Conservation (phyloP, 2,888 invertebrate genomes). For the Drosophila bunnanda region DNA sequence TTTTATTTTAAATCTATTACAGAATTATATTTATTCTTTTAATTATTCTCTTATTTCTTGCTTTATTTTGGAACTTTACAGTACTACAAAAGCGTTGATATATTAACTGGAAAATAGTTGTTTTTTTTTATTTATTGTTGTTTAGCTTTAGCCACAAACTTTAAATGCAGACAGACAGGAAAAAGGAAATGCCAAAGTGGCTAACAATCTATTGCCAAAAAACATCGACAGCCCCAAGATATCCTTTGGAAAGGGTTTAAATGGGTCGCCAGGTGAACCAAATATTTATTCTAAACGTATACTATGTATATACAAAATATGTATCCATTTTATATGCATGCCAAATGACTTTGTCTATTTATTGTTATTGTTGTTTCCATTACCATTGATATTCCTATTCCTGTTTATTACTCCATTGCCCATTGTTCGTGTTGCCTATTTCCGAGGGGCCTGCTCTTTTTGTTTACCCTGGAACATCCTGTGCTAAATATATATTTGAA, state of each 20-base stretch:
- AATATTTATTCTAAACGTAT: background rate
- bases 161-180: too few relatives aligned
- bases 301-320: background rate
- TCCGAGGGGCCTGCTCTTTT: conserved; percentile 6
- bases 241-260: conserved; percentile 2
- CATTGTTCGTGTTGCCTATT: conserved; percentile 21
- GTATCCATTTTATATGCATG: background rate
- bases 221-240: too few relatives aligned
- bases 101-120: too few relatives aligned
- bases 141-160: too few relatives aligned
- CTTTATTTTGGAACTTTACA: too few relatives aligned
- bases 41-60: too few relatives aligned
- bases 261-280: background rate
- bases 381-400: conserved; percentile 17
- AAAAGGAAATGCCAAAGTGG: background rate
- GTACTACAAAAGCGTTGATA: too few relatives aligned
- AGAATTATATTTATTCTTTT: too few relatives aligned
- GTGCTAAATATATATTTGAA: conserved; percentile 73
- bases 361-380: conserved; percentile 12
- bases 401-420: conserved; percentile 15
- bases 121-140: too few relatives aligned
- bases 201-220: conserved; percentile 26
- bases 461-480: conserved; percentile 51
- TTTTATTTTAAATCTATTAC: too few relatives aligned
- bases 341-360: background rate